Conservation (phyloP, 2,888 invertebrate genomes). For the Drosophila prostipennis region DNA sequence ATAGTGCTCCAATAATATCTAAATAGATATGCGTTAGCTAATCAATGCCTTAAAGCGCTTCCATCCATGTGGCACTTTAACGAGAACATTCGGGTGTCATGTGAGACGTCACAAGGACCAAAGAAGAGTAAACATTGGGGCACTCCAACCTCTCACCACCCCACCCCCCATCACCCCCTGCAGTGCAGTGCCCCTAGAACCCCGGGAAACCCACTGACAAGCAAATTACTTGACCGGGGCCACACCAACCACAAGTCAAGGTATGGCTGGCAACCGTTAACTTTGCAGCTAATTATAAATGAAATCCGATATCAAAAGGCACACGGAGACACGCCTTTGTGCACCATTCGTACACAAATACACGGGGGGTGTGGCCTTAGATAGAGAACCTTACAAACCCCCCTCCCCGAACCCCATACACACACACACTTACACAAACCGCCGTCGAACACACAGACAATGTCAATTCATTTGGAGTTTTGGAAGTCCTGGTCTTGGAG, state of each 20-base stretch:
- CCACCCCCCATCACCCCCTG: background rate
- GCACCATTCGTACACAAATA: constrained; percentile 27
- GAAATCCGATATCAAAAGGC: constrained; percentile 77
- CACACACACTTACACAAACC: constrained; percentile 18
- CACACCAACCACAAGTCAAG: constrained; percentile 71
- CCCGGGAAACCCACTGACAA: constrained; percentile 27
- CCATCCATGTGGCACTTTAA: background rate
- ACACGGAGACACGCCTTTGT: constrained; percentile 72
- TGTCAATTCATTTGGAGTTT: constrained; percentile 65
- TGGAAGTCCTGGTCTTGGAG: constrained; percentile 12
- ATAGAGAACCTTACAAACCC: no score
- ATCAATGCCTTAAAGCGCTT: background rate
- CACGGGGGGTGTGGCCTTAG: background rate
- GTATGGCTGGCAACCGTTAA: constrained; percentile 70
- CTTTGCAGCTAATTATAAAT: constrained; percentile 77
- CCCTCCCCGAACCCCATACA: background rate
- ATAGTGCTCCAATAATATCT: background rate
- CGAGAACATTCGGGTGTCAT: background rate
- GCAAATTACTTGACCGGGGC: constrained; percentile 70
- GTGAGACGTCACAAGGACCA: background rate
- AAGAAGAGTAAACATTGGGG: background rate
- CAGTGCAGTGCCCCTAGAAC: background rate
- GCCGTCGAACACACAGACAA: constrained; percentile 47
- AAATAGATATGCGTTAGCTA: background rate
- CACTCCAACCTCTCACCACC: background rate